Conservation (phyloP, 2,113 vertebrate genomes). For the Speoplatyrhinus poulsoni region DNA sequence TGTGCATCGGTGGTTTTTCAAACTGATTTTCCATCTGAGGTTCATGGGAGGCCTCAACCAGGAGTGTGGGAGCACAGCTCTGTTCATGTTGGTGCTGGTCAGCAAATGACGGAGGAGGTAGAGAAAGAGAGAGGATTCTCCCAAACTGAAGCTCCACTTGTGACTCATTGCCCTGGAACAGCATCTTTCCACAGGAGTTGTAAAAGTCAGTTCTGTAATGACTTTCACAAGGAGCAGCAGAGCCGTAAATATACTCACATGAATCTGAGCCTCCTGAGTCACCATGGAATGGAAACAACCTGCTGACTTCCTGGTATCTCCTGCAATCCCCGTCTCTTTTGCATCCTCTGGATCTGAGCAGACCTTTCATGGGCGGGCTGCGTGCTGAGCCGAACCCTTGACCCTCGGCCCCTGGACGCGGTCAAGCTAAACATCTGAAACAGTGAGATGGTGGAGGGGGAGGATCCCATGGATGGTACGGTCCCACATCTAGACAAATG, state of each 20-base stretch:
- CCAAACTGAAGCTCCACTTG: constrained; percentile 39
- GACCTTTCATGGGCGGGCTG: neutral
- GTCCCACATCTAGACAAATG: neutral
- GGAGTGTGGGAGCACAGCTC: constrained; percentile 44
- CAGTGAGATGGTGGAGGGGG: too few relatives aligned
- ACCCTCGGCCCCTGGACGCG: too few relatives aligned
- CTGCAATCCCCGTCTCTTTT: constrained; percentile 11
- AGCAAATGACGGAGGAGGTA: constrained; percentile 29
- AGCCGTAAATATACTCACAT: constrained; percentile 41
- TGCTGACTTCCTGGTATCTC: constrained; percentile 23
- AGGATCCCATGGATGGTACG: neutral
- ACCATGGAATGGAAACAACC: constrained; percentile 43
- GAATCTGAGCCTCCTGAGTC: constrained; percentile 49
- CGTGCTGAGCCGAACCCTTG: too few relatives aligned
- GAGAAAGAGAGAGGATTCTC: constrained; percentile 20
- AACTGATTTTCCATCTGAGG: constrained; percentile 37
- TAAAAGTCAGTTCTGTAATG: constrained; percentile 65
- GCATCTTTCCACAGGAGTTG: constrained; percentile 62
- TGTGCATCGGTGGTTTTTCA: constrained; percentile 27
- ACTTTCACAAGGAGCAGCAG: constrained; percentile 66
- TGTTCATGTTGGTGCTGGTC: constrained; percentile 23
- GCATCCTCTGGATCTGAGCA: constrained; percentile 9
- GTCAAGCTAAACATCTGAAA: too few relatives aligned
- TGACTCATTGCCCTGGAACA: constrained; percentile 67
- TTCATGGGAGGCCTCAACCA: constrained; percentile 26